Conservation (phyloP, 2,113 vertebrate species). For the Saguinus midas region DNA sequence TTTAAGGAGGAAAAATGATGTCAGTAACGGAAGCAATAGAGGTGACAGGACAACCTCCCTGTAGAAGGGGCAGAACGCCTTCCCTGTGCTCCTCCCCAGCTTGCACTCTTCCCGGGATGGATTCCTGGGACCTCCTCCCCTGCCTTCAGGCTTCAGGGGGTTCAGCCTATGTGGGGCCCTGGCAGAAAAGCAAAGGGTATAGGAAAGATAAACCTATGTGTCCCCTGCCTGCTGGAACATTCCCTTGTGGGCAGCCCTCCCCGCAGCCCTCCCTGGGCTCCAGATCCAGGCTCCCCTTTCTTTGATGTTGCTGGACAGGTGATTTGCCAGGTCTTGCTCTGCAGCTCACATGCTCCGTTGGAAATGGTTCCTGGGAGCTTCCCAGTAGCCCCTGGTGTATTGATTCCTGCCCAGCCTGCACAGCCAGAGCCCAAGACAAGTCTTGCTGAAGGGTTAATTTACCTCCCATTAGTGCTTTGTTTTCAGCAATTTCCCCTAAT, state of each 20-base stretch:
- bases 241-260: fast-evolving
- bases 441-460: too few relatives aligned
- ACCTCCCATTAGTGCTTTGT: background rate
- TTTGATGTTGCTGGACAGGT: fast-evolving
- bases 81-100: background rate
- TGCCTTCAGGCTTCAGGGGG: background rate
- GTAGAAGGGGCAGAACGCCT: background rate
- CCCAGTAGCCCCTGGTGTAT: too few relatives aligned
- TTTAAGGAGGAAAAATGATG: background rate
- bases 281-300: background rate
- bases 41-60: background rate
- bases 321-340: background rate
- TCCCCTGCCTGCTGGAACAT: too few relatives aligned
- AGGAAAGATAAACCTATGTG: background rate
- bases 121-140: too few relatives aligned
- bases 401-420: background rate
- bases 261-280: too few relatives aligned
- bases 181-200: background rate
- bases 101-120: fast-evolving
- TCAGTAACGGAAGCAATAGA: background rate
- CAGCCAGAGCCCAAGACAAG: background rate
- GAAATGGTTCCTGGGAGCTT: too few relatives aligned
- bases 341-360: background rate
- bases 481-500: background rate
- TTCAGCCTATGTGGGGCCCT: background rate